These are phyloP conservation scores for Chionomys nivalis DNA, from an alignment of 2,113 vertebrate species.

Conservation along the genomic window DNA sequence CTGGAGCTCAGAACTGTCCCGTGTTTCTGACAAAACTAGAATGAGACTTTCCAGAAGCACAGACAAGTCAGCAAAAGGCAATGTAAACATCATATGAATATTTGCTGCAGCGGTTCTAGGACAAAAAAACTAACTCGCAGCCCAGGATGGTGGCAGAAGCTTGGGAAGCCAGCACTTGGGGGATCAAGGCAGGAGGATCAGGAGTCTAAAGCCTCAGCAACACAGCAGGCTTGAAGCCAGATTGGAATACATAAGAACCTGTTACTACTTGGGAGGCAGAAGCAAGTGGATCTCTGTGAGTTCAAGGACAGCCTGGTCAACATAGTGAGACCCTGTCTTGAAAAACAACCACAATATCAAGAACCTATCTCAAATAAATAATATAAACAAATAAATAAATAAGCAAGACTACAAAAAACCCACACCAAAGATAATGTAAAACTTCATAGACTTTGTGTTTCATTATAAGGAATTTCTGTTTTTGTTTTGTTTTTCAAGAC, in stretches of 20 bases:
- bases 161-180: background rate
- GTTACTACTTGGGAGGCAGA: background rate
- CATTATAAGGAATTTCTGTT: background rate
- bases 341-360: background rate
- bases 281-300: background rate
- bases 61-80: background rate
- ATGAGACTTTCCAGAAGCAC: slow-evolving; percentile 12
- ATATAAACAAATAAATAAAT: background rate
- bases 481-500: background rate
- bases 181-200: background rate
- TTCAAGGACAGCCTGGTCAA: background rate
- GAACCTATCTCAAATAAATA: background rate
- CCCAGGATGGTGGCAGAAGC: background rate
- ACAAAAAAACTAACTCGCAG: background rate
- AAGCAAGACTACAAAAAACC: background rate
- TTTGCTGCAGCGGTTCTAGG: background rate
- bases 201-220: background rate
- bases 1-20: slow-evolving; percentile 10
- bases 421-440: background rate
- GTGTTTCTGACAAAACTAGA: background rate
- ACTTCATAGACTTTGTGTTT: background rate
- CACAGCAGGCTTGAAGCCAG: background rate
- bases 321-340: background rate
- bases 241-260: background rate
- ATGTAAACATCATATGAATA: background rate